Evolutionary conservation across 2,113 vertebrate genomes (phyloP).

Genomic region (Psilopogon haemacephalus): DNA sequence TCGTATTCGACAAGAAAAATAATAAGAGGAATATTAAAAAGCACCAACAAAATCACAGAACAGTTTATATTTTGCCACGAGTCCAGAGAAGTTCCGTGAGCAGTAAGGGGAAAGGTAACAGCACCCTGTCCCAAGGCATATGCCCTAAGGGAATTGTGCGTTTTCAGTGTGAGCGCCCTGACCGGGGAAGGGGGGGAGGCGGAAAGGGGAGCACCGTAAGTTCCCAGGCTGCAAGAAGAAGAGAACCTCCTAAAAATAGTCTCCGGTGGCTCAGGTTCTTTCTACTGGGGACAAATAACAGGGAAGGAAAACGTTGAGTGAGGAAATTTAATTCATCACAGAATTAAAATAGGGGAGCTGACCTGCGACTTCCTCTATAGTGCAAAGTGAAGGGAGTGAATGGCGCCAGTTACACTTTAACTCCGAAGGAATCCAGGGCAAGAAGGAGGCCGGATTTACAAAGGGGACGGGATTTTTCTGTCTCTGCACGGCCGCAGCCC

Average conservation of each 20-base stretch:
- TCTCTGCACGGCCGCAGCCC: conserved; percentile 62
- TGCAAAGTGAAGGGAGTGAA: conserved; percentile 86
- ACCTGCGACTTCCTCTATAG: conserved; percentile 79
- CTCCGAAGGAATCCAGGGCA: conserved; percentile 77
- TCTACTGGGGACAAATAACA: conserved; percentile 28
- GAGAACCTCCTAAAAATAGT: conserved; percentile 10
- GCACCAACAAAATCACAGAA: neutral
- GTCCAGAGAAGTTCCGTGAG: neutral
- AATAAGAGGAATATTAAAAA: neutral
- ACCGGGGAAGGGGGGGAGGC: neutral
- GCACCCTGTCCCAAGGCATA: neutral
- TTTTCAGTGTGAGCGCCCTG: neutral
- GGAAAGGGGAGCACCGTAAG: neutral
- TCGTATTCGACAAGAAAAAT: neutral
- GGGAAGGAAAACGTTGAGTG: conserved; percentile 32
- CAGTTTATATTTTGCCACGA: neutral
- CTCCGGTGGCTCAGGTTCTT: conserved; percentile 14
- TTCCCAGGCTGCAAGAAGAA: neutral
- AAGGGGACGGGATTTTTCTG: conserved; percentile 73
- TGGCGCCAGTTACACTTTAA: conserved; percentile 95
- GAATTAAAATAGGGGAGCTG: conserved; percentile 75
- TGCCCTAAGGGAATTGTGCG: neutral
- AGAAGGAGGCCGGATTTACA: conserved; percentile 75
- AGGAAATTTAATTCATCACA: conserved; percentile 66
- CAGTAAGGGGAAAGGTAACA: neutral